phyloP scores from a whole-genome alignment of 2,888 invertebrate species.

The Drosophila suboccidentalis region DNA sequence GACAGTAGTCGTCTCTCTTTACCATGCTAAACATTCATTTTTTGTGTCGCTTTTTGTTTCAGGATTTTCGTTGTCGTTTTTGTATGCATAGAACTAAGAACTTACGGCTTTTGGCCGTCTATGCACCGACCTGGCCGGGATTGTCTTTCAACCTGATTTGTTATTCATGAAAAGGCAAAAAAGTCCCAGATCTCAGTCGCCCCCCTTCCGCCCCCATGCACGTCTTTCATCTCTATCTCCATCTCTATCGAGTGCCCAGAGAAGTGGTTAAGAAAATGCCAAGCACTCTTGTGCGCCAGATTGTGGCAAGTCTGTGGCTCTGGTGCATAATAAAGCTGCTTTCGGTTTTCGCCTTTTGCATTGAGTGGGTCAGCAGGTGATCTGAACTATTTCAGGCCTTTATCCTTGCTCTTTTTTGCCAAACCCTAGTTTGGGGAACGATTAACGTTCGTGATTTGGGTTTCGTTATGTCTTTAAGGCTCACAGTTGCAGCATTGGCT shows the following conservation, averaged over 20 bases:
- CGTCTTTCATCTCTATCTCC: slow-evolving; percentile 20
- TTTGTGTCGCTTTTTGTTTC: slow-evolving; percentile 65
- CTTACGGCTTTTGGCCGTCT: slow-evolving; percentile 76
- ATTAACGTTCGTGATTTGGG: slow-evolving; percentile 58
- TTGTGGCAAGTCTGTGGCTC: slow-evolving; percentile 43
- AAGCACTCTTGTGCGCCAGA: slow-evolving; percentile 67
- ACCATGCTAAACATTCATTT: slow-evolving; percentile 59
- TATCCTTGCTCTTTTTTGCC: slow-evolving; percentile 12
- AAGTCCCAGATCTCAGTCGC: slow-evolving; percentile 18
- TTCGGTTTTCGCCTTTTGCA: slow-evolving; percentile 20
- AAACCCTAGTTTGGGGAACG: slow-evolving; percentile 30
- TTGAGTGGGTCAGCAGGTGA: slow-evolving; percentile 46
- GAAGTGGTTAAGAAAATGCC: slow-evolving; percentile 74
- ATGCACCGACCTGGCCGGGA: slow-evolving; percentile 42
- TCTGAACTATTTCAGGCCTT: slow-evolving; percentile 18
- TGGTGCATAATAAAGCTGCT: slow-evolving; percentile 66
- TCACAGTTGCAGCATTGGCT: slow-evolving; percentile 11
- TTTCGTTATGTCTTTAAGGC: slow-evolving; percentile 15
- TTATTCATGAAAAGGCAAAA: slow-evolving; percentile 74
- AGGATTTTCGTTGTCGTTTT: slow-evolving; percentile 68
- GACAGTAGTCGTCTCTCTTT: slow-evolving; percentile 28
- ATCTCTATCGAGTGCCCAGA: slow-evolving; percentile 42
- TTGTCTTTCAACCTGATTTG: slow-evolving; percentile 79
- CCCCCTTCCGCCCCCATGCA: background rate
- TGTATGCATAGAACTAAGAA: slow-evolving; percentile 70